Conservation (phyloP, 2,113 vertebrate genomes). For the Ivindomyrus marchei region DNA sequence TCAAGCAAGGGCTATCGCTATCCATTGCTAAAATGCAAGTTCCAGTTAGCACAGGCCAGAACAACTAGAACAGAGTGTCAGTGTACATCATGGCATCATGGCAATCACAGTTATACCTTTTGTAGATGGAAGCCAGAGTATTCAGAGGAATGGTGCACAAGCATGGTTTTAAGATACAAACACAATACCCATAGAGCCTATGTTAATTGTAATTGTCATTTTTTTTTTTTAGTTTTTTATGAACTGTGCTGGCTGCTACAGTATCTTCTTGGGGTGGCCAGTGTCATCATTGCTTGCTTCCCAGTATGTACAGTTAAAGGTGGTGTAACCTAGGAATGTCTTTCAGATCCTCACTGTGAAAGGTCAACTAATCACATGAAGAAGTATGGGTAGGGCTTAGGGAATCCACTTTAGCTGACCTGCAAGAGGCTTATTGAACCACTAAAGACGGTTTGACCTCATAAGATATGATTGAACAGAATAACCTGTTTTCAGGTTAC, state of each 20-base stretch:
- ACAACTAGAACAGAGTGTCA: background rate
- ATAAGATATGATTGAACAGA: background rate
- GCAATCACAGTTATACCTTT: background rate
- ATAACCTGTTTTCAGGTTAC: background rate
- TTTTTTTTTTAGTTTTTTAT: background rate
- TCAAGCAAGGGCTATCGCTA: background rate
- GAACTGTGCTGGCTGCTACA: background rate
- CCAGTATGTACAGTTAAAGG: background rate
- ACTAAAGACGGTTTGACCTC: background rate
- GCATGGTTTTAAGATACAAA: background rate
- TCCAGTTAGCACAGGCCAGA: background rate
- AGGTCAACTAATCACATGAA: background rate
- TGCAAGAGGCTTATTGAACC: background rate
- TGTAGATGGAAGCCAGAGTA: background rate
- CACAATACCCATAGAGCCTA: background rate
- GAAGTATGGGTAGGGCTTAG: background rate
- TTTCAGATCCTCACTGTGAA: background rate
- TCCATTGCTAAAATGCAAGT: background rate
- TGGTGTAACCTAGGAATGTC: background rate
- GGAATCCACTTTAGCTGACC: background rate
- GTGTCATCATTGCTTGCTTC: background rate
- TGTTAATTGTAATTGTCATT: background rate
- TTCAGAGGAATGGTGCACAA: background rate
- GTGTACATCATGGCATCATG: background rate
- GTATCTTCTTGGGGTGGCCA: background rate